Base-by-base conservation (phyloP, 2,797 vertebrate genomes). In the Dromococcyx pavoninus region DNA sequence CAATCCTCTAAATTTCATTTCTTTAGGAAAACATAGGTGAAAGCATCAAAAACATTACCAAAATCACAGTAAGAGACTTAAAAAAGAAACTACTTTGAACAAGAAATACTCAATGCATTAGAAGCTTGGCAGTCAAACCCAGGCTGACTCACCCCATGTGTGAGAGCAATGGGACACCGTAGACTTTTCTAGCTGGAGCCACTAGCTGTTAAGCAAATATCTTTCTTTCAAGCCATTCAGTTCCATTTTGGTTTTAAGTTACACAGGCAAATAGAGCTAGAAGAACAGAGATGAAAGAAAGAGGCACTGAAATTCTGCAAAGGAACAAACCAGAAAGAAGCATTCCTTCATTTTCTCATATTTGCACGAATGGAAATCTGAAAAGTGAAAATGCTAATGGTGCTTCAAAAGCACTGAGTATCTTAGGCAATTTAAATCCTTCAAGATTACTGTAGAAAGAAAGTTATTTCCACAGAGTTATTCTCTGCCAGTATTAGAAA, bases 401-500 rank as follows among this genome's bases (percentile, higher is more conserved):
- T 65, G 84, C 48, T 86, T 89, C n/a, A 12, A 89, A 94, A 76
- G 44, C 37, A 65, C 81, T 74, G 48, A 87, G 58, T 51, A 89
- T 69, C 60, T 91, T 66, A 25, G 57, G 46, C 78, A 89, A 75
- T 67, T 91, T 82, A 77, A 96, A 92, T 71, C 48, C 19, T 87
- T 83, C 77, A 53, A 95, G 71, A 82, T 39, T 86, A 90, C 33
- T 86, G 15, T 35, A 88, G n/a, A 78, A 28, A 86, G 35, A 91
- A 88, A 90, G 39, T 22, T 37, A 91, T 93, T 96, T 94, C 50
- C 76, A 94, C 23, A 35, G 51, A 46, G 23, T 88, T 75, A 88
- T 24, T 81, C 50, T 57, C 50, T 84, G 60, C 33, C 77, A 90
- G 24, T 89, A 91, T 90, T 79, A 93, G 87, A 95, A 97, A 84